Percentiles rank a stretch among this genome's conserved stretches.
phyloP scores from a whole-genome alignment of 1,140 invertebrate species.

The Fragariocoptes setiger region DNA sequence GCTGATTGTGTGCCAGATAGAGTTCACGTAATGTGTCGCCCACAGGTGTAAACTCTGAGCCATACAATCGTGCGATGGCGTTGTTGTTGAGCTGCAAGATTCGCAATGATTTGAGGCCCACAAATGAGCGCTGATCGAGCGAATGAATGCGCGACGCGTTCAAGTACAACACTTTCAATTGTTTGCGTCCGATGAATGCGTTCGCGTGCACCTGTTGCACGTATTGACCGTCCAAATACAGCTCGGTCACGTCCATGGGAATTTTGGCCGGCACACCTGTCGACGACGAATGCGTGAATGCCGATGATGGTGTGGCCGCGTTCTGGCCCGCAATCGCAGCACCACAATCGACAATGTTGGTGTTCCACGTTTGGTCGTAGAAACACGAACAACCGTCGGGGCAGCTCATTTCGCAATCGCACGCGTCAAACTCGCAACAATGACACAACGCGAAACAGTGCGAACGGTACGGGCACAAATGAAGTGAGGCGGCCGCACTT shows the following conservation, averaged over 20 bases:
- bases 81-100: conserved; percentile 40
- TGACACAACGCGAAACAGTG: conserved; percentile 71
- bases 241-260: conserved; percentile 72
- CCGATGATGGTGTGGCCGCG: conserved; percentile 25
- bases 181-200: conserved; percentile 59
- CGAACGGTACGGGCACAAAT: conserved; percentile 53
- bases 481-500: no score
- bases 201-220: conserved; percentile 53
- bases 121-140: conserved; percentile 61
- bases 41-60: conserved; percentile 47
- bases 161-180: conserved; percentile 45
- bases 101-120: conserved; percentile 37
- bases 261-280: conserved; percentile 31
- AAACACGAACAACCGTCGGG: conserved; percentile 71
- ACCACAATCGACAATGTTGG: conserved; percentile 61
- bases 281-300: background rate
- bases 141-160: conserved; percentile 55
- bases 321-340: conserved; percentile 21
- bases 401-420: conserved; percentile 79
- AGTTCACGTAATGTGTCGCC: conserved; percentile 35
- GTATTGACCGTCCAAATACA: conserved; percentile 65
- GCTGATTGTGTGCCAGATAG: conserved; percentile 54
- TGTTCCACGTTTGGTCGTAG: conserved; percentile 68
- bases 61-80: conserved; percentile 36
- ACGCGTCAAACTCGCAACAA: conserved; percentile 75